Percentiles rank a stretch among this genome's conserved stretches.
phyloP scores from a whole-genome alignment of 2,113 vertebrate species.

The Clinocottus analis region DNA sequence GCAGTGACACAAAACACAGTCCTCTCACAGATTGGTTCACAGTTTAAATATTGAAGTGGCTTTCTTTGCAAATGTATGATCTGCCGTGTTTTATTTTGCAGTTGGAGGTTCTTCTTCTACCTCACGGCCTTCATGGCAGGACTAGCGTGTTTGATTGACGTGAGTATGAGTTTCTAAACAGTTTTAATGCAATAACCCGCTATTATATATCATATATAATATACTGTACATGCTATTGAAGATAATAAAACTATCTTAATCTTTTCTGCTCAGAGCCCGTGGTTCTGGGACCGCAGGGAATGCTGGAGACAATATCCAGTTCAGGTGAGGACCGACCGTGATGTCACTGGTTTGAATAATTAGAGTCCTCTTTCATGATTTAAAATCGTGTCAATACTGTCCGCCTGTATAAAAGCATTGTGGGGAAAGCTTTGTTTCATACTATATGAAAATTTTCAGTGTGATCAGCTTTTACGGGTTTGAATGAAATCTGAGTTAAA shows the following conservation, averaged over 20 bases:
- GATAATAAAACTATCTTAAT: neutral
- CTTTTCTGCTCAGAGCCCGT: conserved; percentile 85
- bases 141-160: conserved; percentile 74
- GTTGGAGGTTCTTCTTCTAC: conserved; percentile 85
- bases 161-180: conserved; percentile 56
- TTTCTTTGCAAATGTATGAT: conserved; percentile 22
- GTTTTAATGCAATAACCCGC: neutral
- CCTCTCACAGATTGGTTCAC: neutral
- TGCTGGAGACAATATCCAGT: conserved; percentile 91
- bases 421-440: neutral
- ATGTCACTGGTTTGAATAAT: neutral
- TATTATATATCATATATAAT: too few species aligned
- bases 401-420: neutral
- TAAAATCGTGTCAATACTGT: neutral
- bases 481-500: neutral
- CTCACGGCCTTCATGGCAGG: conserved; percentile 74
- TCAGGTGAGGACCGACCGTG: conserved; percentile 82
- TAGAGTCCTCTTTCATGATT: neutral
- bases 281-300: conserved; percentile 89
- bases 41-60: neutral
- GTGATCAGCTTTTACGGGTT: neutral
- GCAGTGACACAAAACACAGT: neutral
- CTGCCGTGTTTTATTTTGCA: conserved; percentile 48
- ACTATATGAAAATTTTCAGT: neutral
- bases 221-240: neutral